Evolutionary conservation across 2,113 vertebrate genomes (phyloP).

Genomic region (Circaetus gallicus): DNA sequence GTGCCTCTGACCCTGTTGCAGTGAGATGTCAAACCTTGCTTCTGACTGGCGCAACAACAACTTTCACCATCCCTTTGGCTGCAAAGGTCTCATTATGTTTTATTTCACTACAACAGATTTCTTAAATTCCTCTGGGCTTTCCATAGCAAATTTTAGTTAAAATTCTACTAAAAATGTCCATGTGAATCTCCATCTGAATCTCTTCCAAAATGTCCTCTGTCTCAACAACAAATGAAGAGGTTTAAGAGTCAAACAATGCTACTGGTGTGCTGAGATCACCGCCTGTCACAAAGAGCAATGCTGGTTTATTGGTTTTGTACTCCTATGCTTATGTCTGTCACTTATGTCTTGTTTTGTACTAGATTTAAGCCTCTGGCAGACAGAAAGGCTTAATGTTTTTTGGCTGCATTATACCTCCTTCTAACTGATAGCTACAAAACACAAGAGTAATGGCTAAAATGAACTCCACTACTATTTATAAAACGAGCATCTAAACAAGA

Average conservation of each 20-base stretch:
- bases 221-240: not conserved
- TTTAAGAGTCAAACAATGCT: not conserved
- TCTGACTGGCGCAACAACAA: not conserved
- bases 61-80: not conserved
- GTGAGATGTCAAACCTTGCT: not conserved
- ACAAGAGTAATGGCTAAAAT: not conserved
- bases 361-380: not conserved
- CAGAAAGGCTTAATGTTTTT: not conserved
- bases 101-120: not conserved
- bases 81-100: not conserved
- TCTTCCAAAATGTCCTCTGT: not conserved
- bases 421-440: not conserved
- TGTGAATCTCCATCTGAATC: not conserved
- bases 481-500: not conserved
- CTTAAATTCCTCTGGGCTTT: not conserved
- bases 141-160: not conserved
- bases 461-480: not conserved
- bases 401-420: not conserved
- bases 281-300: not conserved
- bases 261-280: not conserved
- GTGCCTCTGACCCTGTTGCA: not conserved
- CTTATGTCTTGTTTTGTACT: not conserved
- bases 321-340: not conserved
- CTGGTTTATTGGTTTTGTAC: not conserved
- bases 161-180: not conserved